A percentile compares a stretch with the other conserved stretches of the same genome.
phyloP scores from a whole-genome alignment of 2,797 vertebrate species.

The Pipistrellus pygmaeus region DNA sequence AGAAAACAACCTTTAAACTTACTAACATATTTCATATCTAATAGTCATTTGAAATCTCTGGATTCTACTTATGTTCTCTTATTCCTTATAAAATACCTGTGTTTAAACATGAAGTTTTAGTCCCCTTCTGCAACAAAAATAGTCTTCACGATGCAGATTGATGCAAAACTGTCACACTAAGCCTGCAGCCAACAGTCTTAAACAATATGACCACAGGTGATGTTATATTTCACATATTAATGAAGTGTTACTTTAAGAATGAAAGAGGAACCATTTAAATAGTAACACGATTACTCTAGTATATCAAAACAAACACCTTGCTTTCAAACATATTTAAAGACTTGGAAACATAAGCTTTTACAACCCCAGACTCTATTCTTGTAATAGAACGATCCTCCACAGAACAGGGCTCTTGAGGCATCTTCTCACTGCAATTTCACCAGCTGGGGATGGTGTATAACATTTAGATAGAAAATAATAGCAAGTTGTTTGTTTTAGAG shows the following conservation, averaged over 20 bases:
- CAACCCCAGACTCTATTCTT: neutral
- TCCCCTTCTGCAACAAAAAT: constrained; percentile 11
- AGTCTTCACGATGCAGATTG: constrained; percentile 41
- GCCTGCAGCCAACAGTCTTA: constrained; percentile 49
- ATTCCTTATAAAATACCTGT: constrained; percentile 20
- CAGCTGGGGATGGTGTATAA: neutral
- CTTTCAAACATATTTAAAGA: constrained; percentile 67
- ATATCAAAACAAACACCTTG: constrained; percentile 68
- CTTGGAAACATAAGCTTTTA: constrained; percentile 26
- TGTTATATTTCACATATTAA: constrained; percentile 71
- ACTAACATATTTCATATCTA: constrained; percentile 35
- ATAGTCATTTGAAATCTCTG: constrained; percentile 21
- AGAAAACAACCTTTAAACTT: neutral
- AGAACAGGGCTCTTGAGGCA: neutral
- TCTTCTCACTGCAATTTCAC: neutral
- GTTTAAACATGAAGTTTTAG: constrained; percentile 66
- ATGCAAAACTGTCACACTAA: constrained; percentile 33
- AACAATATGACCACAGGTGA: constrained; percentile 65
- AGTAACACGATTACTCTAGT: constrained; percentile 62
- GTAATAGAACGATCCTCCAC: neutral
- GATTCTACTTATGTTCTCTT: constrained; percentile 28
- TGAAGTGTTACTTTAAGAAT: constrained; percentile 57
- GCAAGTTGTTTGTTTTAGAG: neutral
- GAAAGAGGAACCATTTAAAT: constrained; percentile 68
- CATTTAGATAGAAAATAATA: neutral